Base-by-base conservation (phyloP, 2,888 invertebrate genomes). In the Allygus modestus region DNA sequence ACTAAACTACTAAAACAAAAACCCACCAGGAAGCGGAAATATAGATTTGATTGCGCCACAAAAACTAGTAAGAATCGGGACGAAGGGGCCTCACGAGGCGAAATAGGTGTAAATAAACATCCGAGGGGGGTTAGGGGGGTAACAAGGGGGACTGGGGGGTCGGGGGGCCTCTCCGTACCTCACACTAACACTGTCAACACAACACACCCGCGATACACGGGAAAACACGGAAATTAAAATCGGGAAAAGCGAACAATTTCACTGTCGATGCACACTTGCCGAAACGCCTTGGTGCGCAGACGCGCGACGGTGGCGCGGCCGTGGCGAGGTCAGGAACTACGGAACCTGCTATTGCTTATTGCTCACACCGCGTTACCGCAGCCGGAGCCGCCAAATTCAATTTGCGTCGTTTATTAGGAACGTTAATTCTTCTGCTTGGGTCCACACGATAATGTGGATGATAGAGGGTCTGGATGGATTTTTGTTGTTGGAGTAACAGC, bases 11-110 rank as follows among this genome's bases (percentile, higher is more conserved):
- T 15, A 46, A 46, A 46, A 46, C 46, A 46, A 58, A 58, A 65
- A 65, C 65, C 28, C 28, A 28, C 65, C 7, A 65, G 28, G 12
- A 65, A 58, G 58, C 58, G 58, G 65, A 65, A 65, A 15, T 73
- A 73, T 43, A 73, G 73, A 73, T 73, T 73, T 73, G 41, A 73
- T 73, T 73, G 73, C 73, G 15, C 73, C 73, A 73, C 73, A 23
- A 41, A 69, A 69, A 69, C 69, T 69, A 69, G 17, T n/a, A 58
- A 58, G 37, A 37, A 69, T 69, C 37, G 23, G 26, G 15, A 17
- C 7, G 31, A 37, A 41, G 41, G 26, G 41, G 20, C 15, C 65
- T 65, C 65, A 23, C 20, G 12, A 65, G 65, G 65, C 65, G 65
- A 28, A n/a, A 58, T 54, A 17, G 46, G 7, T 51, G 46, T 51